A percentile compares a stretch with the other conserved stretches of the same genome.
These are phyloP conservation scores for Pomacea maculata DNA, from an alignment of 1,140 invertebrate genomes.

Conservation along the genomic window DNA sequence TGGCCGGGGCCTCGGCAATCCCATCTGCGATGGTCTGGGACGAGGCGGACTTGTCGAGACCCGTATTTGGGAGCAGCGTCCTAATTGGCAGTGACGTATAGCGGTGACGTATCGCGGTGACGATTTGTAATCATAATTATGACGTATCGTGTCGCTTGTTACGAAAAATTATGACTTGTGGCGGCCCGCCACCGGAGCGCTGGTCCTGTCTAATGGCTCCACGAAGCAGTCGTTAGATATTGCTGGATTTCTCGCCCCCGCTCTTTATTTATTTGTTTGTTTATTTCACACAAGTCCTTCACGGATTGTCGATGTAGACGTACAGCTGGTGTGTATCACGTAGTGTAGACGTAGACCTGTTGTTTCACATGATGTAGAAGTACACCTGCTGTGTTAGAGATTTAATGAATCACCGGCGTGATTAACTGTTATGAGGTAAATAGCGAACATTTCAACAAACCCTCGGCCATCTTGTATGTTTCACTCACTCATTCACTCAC, in stretches of 20 bases:
- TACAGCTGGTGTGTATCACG: neutral
- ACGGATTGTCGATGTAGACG: neutral
- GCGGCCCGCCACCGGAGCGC: too few relatives aligned
- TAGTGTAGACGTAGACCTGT: neutral
- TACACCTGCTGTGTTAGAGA: too few relatives aligned
- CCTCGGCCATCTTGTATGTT: neutral
- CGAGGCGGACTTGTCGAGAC: too few relatives aligned
- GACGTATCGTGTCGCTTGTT: constrained; percentile 22
- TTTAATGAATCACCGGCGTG: too few relatives aligned
- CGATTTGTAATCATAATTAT: constrained; percentile 26
- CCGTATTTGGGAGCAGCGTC: neutral
- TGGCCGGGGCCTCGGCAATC: too few relatives aligned
- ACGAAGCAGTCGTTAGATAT: neutral
- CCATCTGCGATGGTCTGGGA: too few relatives aligned
- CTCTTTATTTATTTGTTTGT: neutral
- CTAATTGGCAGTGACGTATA: constrained; percentile 25
- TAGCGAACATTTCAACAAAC: neutral
- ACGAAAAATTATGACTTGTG: constrained; percentile 13
- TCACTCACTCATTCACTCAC: neutral
- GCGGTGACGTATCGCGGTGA: constrained; percentile 1
- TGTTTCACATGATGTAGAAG: too few relatives aligned
- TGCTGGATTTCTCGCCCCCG: neutral
- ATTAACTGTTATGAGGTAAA: too few relatives aligned
- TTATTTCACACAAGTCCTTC: neutral
- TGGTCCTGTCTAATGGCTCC: too few relatives aligned